phyloP scores from a whole-genome alignment of 2,797 vertebrate genomes.

The Cyclura pinguis region DNA sequence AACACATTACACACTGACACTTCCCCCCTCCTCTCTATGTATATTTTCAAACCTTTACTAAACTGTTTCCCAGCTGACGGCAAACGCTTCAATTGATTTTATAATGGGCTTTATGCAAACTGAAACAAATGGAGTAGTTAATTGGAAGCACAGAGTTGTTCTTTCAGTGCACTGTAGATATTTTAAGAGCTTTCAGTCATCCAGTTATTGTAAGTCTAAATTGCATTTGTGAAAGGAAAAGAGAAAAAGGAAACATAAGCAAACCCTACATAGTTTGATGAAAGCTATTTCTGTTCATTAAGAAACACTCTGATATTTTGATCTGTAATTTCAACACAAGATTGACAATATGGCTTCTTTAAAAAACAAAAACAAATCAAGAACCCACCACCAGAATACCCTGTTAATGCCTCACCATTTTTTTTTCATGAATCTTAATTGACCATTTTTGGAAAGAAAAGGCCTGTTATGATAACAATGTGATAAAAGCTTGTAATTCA shows the following conservation, averaged over 20 bases:
- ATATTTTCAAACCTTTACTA: constrained; percentile 5
- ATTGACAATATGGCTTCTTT: constrained; percentile 47
- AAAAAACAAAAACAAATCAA: constrained; percentile 43
- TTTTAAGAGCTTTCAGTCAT: constrained; percentile 76
- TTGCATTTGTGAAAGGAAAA: constrained; percentile 32
- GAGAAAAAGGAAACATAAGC: constrained; percentile 49
- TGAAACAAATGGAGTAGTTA: constrained; percentile 73
- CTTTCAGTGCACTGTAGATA: constrained; percentile 59
- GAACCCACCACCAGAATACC: constrained; percentile 15
- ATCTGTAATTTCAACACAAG: constrained; percentile 60
- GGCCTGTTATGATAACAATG: constrained; percentile 73
- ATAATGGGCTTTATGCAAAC: constrained; percentile 70
- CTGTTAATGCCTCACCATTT: constrained; percentile 68
- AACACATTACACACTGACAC: constrained; percentile 37
- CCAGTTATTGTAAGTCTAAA: constrained; percentile 69
- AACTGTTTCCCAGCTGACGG: constrained; percentile 67
- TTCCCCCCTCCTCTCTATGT: not conserved
- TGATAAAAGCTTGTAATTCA: constrained; percentile 76
- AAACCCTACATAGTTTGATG: constrained; percentile 60
- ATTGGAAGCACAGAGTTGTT: constrained; percentile 66
- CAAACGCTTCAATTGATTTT: constrained; percentile 68
- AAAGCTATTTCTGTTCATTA: constrained; percentile 77
- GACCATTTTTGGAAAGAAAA: constrained; percentile 78
- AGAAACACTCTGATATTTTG: constrained; percentile 69
- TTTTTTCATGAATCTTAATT: constrained; percentile 78